Evolutionary conservation across 2,113 vertebrate genomes (phyloP), one percentile per base, ranked within the genome.

Genomic region (Sphyrna mokarran): DNA sequence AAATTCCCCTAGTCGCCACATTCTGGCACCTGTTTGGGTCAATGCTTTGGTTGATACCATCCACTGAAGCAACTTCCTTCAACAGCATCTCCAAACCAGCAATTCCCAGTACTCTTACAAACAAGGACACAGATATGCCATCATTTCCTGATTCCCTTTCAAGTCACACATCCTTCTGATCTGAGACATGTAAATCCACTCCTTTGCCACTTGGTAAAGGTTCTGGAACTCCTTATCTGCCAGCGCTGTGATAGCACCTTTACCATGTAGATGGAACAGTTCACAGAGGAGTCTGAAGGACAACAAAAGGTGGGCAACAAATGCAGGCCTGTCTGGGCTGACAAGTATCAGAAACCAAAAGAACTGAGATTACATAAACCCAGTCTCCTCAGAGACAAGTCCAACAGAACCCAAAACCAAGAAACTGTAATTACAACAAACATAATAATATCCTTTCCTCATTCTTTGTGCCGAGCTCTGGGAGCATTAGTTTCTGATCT

Each of bases 361-460:
- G 26, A 61, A 61, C 26, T 26, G 2, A 18, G 29, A 90, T 90
- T 90, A n/a, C 14, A 29, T n/a, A 48, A 22, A 70, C 43, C 68
- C n/a, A 94, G 9, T 70, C 66, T 43, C 40, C 40, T 48, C 69
- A 72, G 94, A 54, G 16, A 95, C 69, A 54, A 48, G 68, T 95
- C 37, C 13, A 69, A 70, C 37, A 48, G 68, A 43, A 54, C 40
- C 68, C 23, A 48, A 33, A 72, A 72, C 23, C 40, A 40, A 40
- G 18, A n/a, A 23, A 18, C 69, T 72, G 18, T n/a, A 37, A 37
- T 93, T 66, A 68, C 18, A 29, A 7, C 89, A 68, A 20, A 33
- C 89, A 93, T 91, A 63, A 91, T 66, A 37, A 93, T 68, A 93
- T 33, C 16, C 8, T 93, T 89, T 66, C 89, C 61, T 68, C 89